Conservation (phyloP, 2,113 vertebrate species). For the Phalacrocorax carbo region DNA sequence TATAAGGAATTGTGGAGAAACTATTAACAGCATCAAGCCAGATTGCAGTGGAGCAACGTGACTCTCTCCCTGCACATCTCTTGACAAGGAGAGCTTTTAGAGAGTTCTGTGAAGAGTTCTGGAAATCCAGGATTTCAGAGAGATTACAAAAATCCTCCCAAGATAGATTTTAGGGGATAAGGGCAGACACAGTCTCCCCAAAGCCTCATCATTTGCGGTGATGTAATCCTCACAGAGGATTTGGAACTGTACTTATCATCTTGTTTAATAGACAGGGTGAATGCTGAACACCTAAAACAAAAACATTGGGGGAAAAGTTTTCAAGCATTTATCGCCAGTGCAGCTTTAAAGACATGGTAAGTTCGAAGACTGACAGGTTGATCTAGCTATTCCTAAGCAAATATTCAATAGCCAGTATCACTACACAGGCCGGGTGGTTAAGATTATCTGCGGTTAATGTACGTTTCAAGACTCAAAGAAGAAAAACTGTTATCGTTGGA, state of each 20-base stretch:
- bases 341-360: background rate
- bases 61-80: background rate
- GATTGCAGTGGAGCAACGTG: background rate
- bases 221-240: conserved; percentile 20
- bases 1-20: background rate
- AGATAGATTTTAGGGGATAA: conserved; percentile 33
- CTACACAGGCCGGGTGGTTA: background rate
- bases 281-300: background rate
- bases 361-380: background rate
- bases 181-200: background rate
- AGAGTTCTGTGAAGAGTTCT: background rate
- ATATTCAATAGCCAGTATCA: background rate
- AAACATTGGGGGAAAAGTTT: background rate
- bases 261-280: background rate
- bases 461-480: background rate
- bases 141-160: conserved; percentile 52
- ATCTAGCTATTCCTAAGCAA: background rate
- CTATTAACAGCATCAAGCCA: background rate
- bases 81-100: background rate
- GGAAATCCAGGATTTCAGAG: conserved; percentile 48
- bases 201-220: background rate
- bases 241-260: background rate
- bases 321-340: background rate
- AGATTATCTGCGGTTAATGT: background rate
- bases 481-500: background rate